Conservation (phyloP, 2,888 invertebrate species). For the Phyllotreta striolata region DNA sequence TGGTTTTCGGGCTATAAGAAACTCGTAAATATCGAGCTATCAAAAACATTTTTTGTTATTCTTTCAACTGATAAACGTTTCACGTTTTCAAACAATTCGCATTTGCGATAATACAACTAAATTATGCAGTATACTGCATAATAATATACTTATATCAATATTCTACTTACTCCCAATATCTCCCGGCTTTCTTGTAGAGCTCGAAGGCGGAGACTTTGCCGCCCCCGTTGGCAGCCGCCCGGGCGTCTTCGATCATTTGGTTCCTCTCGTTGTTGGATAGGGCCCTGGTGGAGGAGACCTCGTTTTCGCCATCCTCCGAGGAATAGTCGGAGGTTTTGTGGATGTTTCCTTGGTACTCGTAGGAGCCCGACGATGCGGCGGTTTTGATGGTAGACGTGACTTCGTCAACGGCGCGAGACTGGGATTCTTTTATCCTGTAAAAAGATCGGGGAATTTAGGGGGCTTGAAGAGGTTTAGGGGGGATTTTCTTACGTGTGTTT, state of each 20-base stretch:
- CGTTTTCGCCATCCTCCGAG: slow-evolving; percentile 66
- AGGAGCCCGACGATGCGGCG: slow-evolving; percentile 47
- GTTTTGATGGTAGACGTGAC: slow-evolving; percentile 51
- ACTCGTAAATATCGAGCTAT: no score
- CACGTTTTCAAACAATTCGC: no score
- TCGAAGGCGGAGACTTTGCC: slow-evolving; percentile 72
- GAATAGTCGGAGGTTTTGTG: slow-evolving; percentile 71
- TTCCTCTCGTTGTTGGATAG: slow-evolving; percentile 62
- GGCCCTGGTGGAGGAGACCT: slow-evolving; percentile 60
- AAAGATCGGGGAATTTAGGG: background rate
- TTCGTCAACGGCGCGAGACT: slow-evolving; percentile 56
- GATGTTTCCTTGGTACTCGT: slow-evolving; percentile 46
- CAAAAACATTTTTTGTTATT: no score
- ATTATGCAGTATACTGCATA: no score
- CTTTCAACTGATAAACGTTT: no score
- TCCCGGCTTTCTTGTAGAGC: slow-evolving; percentile 79
- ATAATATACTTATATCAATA: no score
- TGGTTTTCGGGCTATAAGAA: no score
- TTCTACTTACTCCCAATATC: slow-evolving; percentile 86
- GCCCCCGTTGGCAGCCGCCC: slow-evolving; percentile 63
- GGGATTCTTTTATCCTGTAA: slow-evolving; percentile 44
- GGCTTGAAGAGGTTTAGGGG: background rate
- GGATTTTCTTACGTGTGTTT: background rate
- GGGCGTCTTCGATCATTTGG: slow-evolving; percentile 63
- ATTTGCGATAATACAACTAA: no score